Conservation (phyloP, 2,888 invertebrate genomes). For the Gonocerus acuteangulatus region DNA sequence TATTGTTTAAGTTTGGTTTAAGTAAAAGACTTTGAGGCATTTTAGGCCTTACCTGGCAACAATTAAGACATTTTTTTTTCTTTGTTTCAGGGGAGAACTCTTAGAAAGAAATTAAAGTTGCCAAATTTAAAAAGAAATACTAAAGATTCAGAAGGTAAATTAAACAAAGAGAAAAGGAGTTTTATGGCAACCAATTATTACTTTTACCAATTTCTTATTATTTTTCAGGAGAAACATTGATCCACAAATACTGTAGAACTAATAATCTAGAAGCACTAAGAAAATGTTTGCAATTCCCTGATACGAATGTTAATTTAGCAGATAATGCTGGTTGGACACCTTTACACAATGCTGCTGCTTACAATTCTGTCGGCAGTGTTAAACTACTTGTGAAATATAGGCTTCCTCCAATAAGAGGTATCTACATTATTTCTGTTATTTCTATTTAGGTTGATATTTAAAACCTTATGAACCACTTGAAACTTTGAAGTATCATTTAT, state of each 20-base stretch:
- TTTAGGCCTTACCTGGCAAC: no score
- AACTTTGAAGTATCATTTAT: no score
- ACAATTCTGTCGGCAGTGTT: background rate
- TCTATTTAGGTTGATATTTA: no score
- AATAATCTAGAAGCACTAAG: constrained; percentile 1
- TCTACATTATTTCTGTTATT: no score
- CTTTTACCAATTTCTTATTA: no score
- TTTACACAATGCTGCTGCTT: constrained; percentile 71
- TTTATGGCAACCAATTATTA: background rate
- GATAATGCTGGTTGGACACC: constrained; percentile 89
- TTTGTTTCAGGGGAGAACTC: no score
- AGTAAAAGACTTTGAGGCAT: no score
- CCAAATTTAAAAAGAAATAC: background rate
- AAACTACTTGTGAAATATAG: constrained; percentile 15
- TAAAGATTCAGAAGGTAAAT: background rate
- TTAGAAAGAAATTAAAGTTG: background rate
- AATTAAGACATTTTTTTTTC: no score
- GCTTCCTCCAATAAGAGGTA: constrained; percentile 1
- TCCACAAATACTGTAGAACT: constrained; percentile 17
- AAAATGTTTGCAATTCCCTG: constrained; percentile 45
- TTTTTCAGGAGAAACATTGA: constrained; percentile 20
- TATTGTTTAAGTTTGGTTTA: no score
- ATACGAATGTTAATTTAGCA: constrained; percentile 71
- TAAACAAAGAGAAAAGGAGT: background rate
- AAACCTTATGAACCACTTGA: no score